Conservation (phyloP, 2,797 vertebrate genomes). For the Rhodeus uyekii region DNA sequence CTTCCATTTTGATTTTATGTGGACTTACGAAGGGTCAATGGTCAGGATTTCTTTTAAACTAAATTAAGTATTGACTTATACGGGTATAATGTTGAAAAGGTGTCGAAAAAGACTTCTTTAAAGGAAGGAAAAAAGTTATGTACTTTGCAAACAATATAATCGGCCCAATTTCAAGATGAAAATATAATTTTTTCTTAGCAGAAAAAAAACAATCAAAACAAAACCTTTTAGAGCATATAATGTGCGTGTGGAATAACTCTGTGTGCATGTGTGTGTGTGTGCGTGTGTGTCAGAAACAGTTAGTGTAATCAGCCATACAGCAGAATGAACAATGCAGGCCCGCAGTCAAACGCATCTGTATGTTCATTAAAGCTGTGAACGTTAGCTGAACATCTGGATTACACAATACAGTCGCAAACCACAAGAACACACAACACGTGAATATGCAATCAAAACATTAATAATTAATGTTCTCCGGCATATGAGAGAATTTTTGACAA, state of each 20-base stretch:
- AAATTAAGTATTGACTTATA: background rate
- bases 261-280: conserved; percentile 21
- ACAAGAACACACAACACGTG: background rate
- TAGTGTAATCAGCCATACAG: conserved; percentile 45
- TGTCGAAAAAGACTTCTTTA: background rate
- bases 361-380: conserved; percentile 49
- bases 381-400: conserved; percentile 51
- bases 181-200: conserved; percentile 29
- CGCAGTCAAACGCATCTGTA: conserved; percentile 53
- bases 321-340: conserved; percentile 48
- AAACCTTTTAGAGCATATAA: conserved; percentile 37
- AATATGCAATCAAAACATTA: background rate
- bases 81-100: background rate
- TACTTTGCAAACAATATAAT: conserved; percentile 23
- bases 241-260: background rate
- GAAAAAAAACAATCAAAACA: conserved; percentile 12
- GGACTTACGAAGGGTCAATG: too few species aligned
- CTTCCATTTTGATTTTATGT: too few species aligned
- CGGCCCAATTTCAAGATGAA: conserved; percentile 19
- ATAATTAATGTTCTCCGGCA: background rate
- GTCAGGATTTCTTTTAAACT: too few species aligned
- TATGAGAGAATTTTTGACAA: background rate
- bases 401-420: background rate
- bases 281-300: conserved; percentile 26
- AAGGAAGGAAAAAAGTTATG: background rate